Percentiles rank a stretch among this genome's conserved stretches.
Evolutionary conservation across 2,797 vertebrate species (phyloP).

Genomic region (Setipinna tenuifilis): DNA sequence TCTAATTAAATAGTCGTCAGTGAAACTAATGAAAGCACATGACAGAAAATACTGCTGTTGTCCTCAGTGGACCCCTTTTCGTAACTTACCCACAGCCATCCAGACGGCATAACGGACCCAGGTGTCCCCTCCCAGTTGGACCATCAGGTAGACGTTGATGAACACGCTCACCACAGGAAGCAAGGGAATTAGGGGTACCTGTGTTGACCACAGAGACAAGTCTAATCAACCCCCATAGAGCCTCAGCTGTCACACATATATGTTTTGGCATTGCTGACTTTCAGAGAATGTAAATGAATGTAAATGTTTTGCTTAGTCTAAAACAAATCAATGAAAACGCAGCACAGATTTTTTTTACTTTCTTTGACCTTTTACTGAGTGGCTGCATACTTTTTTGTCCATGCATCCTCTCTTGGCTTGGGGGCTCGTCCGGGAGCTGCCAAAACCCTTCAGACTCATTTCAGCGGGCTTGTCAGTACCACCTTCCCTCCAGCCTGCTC

Average conservation of each 20-base stretch:
- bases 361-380: not conserved
- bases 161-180: slow-evolving; percentile 80
- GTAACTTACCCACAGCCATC: slow-evolving; percentile 80
- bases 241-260: not conserved
- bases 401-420: not conserved
- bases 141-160: slow-evolving; percentile 82
- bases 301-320: not conserved
- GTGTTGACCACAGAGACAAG: not conserved
- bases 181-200: slow-evolving; percentile 85
- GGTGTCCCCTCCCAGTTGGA: slow-evolving; percentile 72
- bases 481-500: not conserved
- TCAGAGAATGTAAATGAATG: not conserved
- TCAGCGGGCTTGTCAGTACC: not conserved
- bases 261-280: not conserved
- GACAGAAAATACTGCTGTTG: not conserved
- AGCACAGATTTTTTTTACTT: not conserved
- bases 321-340: not conserved
- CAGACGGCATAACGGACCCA: slow-evolving; percentile 84
- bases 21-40: no score
- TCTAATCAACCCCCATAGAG: not conserved
- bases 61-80: not conserved
- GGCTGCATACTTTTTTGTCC: not conserved
- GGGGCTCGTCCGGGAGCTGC: not conserved
- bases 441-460: slow-evolving; percentile 10
- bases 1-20: no score